Evolutionary conservation across 1,140 invertebrate species (phyloP), one percentile per base, ranked within the genome.

Genomic region (Andrena cerasifolii): DNA sequence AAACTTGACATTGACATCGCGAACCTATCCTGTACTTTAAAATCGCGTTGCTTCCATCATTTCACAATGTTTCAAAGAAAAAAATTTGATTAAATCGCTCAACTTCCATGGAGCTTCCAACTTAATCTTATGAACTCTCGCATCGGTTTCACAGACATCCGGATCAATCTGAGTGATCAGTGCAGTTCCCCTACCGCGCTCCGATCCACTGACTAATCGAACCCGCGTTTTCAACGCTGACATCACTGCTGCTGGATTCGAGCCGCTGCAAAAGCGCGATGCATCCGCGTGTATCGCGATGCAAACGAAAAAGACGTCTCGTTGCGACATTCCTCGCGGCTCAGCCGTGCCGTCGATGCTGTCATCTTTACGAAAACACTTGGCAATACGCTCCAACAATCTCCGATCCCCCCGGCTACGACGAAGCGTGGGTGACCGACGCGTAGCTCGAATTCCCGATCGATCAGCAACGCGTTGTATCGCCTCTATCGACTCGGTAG

Each of bases 1-100:
- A 71, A 63, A 72, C 47, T 63, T 68, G 75, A 78, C 67, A 68
- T 58, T 83, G 65, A 80, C 78, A 71, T 49, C 61, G 28, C 10
- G 5, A 56, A 45, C 24, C 6, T 31, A 75, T 8, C 63, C 14
- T 8, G 3, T 49, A 40, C 43, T 16, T 33, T 7, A 31, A 67
- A 68, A 36, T 47, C 53, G 40, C 24, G 10, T n/a, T 26, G 45
- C 10, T 36, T 53, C 28, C 31, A n/a, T n/a, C n/a, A n/a, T 40
- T 3, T 40, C 36, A 5, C 36, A 40, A 40, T 40, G 36, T 40
- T 40, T 5, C 36, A 40, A 5, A 3, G 36, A 40, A 40, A 40
- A 40, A n/a, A n/a, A n/a, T n/a, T n/a, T n/a, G n/a, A n/a, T n/a
- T n/a, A n/a, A n/a, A n/a, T n/a, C n/a, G 3, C 36, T 40, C 36